Conservation (phyloP, 92 coral and sea anemone genomes). For the Porites cylindrica region DNA sequence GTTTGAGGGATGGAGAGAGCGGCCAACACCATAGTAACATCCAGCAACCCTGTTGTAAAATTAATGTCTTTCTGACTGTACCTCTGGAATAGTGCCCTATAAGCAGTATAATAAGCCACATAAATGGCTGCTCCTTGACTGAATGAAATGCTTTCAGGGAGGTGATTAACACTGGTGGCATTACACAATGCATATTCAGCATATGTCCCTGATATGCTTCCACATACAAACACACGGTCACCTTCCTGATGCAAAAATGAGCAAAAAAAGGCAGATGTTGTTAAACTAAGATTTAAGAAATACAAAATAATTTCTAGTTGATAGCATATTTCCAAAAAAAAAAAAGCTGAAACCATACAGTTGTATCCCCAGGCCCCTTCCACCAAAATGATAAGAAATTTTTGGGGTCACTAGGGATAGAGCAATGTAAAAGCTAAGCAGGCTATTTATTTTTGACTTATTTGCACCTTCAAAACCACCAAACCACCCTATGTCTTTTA, state of each 20-base stretch:
- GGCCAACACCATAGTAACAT: background rate
- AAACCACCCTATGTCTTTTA: too few species aligned
- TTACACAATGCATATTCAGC: conserved; percentile 86
- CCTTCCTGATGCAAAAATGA: conserved; percentile 70
- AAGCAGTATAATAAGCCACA: conserved; percentile 87
- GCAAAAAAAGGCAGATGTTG: background rate
- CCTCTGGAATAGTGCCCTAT: conserved; percentile 93
- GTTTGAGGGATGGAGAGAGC: background rate
- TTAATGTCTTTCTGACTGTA: background rate
- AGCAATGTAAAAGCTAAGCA: too few species aligned
- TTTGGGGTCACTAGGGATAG: too few species aligned
- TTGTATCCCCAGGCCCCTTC: too few species aligned
- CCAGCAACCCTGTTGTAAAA: background rate
- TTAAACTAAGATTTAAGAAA: background rate
- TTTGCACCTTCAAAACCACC: too few species aligned
- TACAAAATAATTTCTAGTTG: too few species aligned
- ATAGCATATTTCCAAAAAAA: too few species aligned
- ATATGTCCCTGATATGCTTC: conserved; percentile 80
- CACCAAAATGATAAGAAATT: too few species aligned
- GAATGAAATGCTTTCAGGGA: conserved; percentile 78
- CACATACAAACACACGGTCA: conserved; percentile 84
- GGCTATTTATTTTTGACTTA: too few species aligned
- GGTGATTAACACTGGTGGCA: conserved; percentile 43
- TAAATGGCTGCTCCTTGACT: conserved; percentile 90
- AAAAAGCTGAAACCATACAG: too few species aligned